A percentile compares a stretch with the other conserved stretches of the same genome.
These are phyloP conservation scores for Prionace glauca DNA, from an alignment of 2,797 vertebrate species.

Conservation along the genomic window DNA sequence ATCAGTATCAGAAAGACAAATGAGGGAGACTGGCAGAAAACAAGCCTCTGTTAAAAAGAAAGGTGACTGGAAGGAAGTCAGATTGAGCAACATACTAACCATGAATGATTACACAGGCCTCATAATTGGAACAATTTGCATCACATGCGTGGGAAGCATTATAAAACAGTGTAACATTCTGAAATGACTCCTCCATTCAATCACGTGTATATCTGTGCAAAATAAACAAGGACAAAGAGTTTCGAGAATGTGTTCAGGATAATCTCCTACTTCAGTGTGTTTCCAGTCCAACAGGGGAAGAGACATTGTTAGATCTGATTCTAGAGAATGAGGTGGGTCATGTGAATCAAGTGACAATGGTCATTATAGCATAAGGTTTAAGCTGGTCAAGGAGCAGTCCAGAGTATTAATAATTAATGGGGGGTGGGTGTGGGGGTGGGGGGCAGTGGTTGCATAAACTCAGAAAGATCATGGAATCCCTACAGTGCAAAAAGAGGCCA, in stretches of 20 bases:
- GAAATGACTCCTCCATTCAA: not conserved
- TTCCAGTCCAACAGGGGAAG: not conserved
- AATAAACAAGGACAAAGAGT: not conserved
- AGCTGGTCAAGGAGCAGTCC: not conserved
- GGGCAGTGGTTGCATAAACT: too few relatives aligned
- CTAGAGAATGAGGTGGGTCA: not conserved
- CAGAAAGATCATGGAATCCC: too few relatives aligned
- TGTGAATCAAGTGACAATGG: not conserved
- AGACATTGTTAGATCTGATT: not conserved
- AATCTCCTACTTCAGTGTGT: not conserved
- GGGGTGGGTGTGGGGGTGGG: too few relatives aligned
- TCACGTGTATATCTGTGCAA: not conserved
- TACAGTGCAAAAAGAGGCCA: too few relatives aligned
- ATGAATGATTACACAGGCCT: not conserved
- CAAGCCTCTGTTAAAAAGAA: not conserved
- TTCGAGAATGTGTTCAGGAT: not conserved
- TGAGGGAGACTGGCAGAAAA: not conserved
- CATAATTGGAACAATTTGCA: rapidly evolving
- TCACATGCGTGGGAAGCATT: not conserved
- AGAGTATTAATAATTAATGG: not conserved
- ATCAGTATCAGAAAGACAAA: not conserved
- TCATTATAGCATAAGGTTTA: not conserved
- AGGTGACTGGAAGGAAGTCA: not conserved
- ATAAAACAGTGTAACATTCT: not conserved
- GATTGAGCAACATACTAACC: not conserved